A percentile compares a stretch with the other conserved stretches of the same genome.
These are phyloP conservation scores for Menidia menidia DNA, from an alignment of 2,797 vertebrate genomes.

Conservation along the genomic window DNA sequence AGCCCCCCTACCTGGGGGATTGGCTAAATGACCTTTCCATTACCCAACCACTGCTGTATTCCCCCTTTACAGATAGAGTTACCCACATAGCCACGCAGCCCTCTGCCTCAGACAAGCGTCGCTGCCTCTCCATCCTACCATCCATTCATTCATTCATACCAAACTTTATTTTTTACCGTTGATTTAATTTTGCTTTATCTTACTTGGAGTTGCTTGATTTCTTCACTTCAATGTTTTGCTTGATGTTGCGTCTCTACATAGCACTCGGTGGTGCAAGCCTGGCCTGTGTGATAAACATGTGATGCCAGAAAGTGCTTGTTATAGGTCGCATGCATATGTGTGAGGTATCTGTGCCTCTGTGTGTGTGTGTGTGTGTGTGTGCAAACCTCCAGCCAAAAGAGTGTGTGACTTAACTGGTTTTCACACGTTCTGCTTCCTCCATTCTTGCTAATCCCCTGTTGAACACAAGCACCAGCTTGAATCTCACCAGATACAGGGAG, in stretches of 20 bases:
- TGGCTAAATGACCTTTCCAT: constrained; percentile 85
- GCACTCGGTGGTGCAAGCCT: neutral
- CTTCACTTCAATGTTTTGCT: neutral
- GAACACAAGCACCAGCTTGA: constrained; percentile 57
- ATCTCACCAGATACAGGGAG: constrained; percentile 53
- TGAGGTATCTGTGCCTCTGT: constrained; percentile 5
- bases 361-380: constrained; percentile 7
- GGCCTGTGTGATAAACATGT: constrained; percentile 8
- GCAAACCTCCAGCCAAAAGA: constrained; percentile 17
- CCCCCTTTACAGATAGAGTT: constrained; percentile 77
- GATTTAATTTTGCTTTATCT: neutral
- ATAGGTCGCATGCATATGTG: constrained; percentile 11
- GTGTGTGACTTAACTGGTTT: constrained; percentile 65
- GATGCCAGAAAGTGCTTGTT: constrained; percentile 26
- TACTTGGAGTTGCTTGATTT: neutral
- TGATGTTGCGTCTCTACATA: constrained; percentile 5
- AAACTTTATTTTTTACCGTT: constrained; percentile 6
- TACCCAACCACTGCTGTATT: constrained; percentile 80
- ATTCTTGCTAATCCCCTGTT: constrained; percentile 63
- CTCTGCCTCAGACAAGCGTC: constrained; percentile 71
- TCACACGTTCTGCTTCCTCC: constrained; percentile 66
- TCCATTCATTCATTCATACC: constrained; percentile 17
- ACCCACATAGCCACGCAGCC: constrained; percentile 70
- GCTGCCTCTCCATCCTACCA: constrained; percentile 45
- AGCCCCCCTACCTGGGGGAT: constrained; percentile 79